Evolutionary conservation across 64 coral and sea anemone species (phyloP), one percentile per base, ranked within the genome.

Genomic region (Exaiptasia diaphana): DNA sequence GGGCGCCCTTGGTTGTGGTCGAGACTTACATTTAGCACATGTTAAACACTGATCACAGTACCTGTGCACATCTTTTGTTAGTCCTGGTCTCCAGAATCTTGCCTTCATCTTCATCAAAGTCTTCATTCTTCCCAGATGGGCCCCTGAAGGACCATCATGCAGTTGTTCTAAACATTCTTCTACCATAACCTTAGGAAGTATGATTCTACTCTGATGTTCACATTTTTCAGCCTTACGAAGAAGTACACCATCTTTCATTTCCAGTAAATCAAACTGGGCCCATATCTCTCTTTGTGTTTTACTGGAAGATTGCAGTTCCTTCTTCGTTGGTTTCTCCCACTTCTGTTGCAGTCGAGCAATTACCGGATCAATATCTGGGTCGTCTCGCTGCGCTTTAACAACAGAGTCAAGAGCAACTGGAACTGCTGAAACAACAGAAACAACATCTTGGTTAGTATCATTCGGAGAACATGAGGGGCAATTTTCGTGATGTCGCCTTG

Each of bases 91-190:
- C 83, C 83, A 76, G 39, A 86, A 86, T 49, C 83, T 76, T 2
- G 41, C 14, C 52, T 64, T 67, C 57, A 86, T 71, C 52, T 88
- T 88, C 49, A n/a, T 67, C 25, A 86, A 58, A 36, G 72, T 86
- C 58, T 86, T 86, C 71, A 86, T 65, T 45, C 71, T 65, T 67
- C 82, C 55, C n/a, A 86, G 37, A 18, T 86, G 73, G 45, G 24
- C 43, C 41, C 83, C 83, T 12, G 58, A 9, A 41, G 64, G 25
- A 55, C 83, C 83, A 79, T 71, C 85, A 38, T 88, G 74, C 33
- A 68, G 22, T 50, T 68, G 41, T 29, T 22, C 30, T 20, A 68
- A 43, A n/a, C 23, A 18, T 52, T 32, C n/a, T 78, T 67, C 39
- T 27, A 67, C 38, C 23, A 48, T 38, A 14, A 15, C 17, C 33